Evolutionary conservation across 2,113 vertebrate genomes (phyloP).

Genomic region (Alectura lathami): DNA sequence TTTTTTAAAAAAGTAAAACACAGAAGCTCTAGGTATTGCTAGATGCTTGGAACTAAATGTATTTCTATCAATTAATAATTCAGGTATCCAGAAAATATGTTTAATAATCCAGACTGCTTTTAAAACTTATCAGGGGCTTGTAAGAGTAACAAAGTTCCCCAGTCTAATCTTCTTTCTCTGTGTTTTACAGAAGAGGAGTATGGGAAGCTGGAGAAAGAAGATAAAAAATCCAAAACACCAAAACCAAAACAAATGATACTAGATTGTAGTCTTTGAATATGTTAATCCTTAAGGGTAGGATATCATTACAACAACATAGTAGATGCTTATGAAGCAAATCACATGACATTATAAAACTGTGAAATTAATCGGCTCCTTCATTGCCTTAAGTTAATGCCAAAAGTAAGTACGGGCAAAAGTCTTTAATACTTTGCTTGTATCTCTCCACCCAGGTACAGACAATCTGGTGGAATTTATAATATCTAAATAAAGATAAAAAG

Average conservation of each 20-base stretch:
- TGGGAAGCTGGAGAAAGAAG: neutral
- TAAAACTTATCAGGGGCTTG: neutral
- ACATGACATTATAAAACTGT: neutral
- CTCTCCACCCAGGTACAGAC: neutral
- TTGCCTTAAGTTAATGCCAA: neutral
- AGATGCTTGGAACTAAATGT: neutral
- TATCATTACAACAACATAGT: neutral
- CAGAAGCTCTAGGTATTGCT: neutral
- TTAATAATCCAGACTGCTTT: neutral
- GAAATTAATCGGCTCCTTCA: neutral
- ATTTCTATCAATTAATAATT: neutral
- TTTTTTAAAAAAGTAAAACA: neutral
- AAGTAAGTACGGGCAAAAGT: neutral
- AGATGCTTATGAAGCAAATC: neutral
- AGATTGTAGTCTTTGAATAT: neutral
- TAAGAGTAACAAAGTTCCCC: neutral
- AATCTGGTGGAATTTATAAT: neutral
- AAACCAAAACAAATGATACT: neutral
- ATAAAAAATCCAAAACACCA: neutral
- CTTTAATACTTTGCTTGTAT: neutral
- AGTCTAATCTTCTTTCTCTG: neutral
- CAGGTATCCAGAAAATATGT: neutral
- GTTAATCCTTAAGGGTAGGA: neutral
- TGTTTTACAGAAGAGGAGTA: neutral
- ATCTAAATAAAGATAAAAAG: conserved; percentile 5